Evolutionary conservation across 2,113 vertebrate species (phyloP), one percentile per base, ranked within the genome.

Genomic region (Pelecanus crispus): DNA sequence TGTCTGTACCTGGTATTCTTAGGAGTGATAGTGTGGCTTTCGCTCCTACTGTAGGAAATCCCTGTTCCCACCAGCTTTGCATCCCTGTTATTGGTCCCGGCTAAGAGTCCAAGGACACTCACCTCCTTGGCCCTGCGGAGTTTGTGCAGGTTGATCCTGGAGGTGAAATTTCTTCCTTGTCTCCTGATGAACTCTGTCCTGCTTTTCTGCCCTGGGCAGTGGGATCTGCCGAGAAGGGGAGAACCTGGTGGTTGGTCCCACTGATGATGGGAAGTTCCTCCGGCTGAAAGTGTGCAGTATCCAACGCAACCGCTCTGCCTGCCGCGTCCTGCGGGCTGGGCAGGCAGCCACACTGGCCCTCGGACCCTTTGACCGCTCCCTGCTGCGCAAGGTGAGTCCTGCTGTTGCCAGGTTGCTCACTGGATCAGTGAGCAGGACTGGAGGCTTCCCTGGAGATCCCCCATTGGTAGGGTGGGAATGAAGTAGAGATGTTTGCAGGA

Each of bases 221-320:
- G 99, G 99, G 71, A 99, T 99, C 97, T 99, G 99, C 95, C 98
- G 99, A 82, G 99, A 99, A 95, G 99, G 99, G 17, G 99, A 99
- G 95, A 97, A 97, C 97, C 98, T 99, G 92, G 99, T 99, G 45
- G 99, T 99, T 17, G 99, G 99, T 70, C 99, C 99, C 81, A 99
- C 99, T 6, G 99, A 99, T 0, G 98, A 97, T 0, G 99, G 99
- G 49, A 97, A 98, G 84, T 99, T 99, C 97, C 98, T 99, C 82
- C 98, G 98, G 74, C 96, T 99, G 96, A 99, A 98, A 29, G 98
- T 99, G 6, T 99, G 98, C 97, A 99, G 99, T 90, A 99, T 99
- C 97, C 99, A 99, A 82, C 99, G 99, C 82, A 99, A 99, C 95
- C 99, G 99, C 83, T 99, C 99, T 0, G 99, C 98, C 5, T 99